Conservation (phyloP, 2,797 vertebrate species). For the Cichlasoma orientale region DNA sequence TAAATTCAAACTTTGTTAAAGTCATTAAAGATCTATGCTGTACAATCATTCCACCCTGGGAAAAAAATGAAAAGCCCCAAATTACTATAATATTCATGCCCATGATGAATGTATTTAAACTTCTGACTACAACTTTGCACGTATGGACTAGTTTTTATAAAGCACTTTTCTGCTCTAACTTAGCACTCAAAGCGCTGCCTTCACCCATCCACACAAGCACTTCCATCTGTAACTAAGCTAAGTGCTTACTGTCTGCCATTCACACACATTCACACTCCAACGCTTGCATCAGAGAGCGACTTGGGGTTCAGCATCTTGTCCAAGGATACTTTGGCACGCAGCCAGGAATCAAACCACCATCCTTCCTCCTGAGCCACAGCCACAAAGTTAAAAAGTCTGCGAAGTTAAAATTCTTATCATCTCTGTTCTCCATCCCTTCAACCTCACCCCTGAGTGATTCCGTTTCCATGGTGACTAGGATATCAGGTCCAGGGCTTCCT, state of each 20-base stretch:
- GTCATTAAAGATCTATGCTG: neutral
- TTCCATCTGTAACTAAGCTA: too few species aligned
- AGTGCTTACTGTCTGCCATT: too few species aligned
- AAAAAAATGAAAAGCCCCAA: neutral
- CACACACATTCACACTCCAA: too few species aligned
- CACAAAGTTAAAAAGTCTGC: too few species aligned
- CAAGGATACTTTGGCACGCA: too few species aligned
- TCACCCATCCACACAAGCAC: too few species aligned
- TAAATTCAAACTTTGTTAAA: neutral
- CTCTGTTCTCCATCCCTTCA: constrained; percentile 41
- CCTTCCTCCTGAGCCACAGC: too few species aligned
- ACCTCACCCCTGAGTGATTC: constrained; percentile 58
- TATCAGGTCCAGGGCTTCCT: constrained; percentile 77
- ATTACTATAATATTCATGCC: neutral
- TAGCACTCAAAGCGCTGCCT: too few species aligned
- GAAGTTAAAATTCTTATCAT: neutral
- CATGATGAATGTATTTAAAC: neutral
- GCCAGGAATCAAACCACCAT: too few species aligned
- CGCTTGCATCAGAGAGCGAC: too few species aligned
- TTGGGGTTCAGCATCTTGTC: too few species aligned
- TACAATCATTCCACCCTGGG: neutral
- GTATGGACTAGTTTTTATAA: neutral
- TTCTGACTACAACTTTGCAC: neutral
- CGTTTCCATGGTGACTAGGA: constrained; percentile 82
- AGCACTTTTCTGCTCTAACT: too few species aligned